These are phyloP conservation scores for Apodemia zela DNA, from an alignment of 2,888 invertebrate species.

Conservation along the genomic window DNA sequence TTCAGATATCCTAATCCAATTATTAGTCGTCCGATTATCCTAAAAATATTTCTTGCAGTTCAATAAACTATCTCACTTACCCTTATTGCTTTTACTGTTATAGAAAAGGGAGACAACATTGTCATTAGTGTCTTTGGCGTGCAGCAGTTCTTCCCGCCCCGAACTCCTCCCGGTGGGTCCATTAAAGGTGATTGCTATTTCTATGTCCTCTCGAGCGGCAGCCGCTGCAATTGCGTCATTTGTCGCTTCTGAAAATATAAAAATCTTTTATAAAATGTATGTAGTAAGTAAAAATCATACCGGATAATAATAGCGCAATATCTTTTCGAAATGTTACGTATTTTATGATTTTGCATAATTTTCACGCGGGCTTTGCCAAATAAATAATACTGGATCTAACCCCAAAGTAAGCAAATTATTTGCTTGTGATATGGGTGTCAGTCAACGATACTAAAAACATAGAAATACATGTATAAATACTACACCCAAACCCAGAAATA, in stretches of 20 bases:
- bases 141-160: constrained; percentile 56
- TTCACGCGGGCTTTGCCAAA: no score
- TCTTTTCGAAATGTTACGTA: no score
- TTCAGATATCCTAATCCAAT: no score
- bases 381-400: no score
- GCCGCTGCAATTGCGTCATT: constrained; percentile 52
- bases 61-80: constrained; percentile 38
- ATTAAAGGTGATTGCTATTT: constrained; percentile 55
- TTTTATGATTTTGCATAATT: no score
- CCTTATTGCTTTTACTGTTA: constrained; percentile 59
- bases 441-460: no score
- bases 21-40: no score
- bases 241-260: constrained; percentile 54
- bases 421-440: no score
- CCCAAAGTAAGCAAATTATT: no score
- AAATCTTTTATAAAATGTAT: not conserved
- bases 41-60: no score
- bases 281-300: not conserved
- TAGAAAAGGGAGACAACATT: constrained; percentile 57
- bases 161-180: constrained; percentile 49
- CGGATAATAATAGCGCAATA: not conserved
- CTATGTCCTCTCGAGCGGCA: constrained; percentile 45
- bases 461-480: no score
- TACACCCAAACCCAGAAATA: no score
- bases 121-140: constrained; percentile 55